These are phyloP conservation scores for Siniperca obscura DNA, from an alignment of 2,797 vertebrate species.

Conservation along the genomic window DNA sequence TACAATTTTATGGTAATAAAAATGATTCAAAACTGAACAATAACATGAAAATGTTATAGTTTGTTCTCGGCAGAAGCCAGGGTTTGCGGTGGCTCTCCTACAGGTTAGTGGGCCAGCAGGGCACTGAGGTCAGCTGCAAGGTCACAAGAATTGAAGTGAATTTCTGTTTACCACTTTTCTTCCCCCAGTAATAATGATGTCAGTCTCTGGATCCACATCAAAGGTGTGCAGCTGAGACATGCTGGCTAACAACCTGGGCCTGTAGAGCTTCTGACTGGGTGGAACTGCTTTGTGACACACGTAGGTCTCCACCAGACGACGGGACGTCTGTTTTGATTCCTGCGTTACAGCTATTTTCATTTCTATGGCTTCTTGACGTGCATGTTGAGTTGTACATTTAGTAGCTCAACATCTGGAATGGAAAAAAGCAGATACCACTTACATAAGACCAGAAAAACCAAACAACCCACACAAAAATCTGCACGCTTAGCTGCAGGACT, in stretches of 20 bases:
- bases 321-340: slow-evolving; percentile 8
- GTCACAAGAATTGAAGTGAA: slow-evolving; percentile 20
- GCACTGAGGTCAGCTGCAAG: not conserved
- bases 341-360: slow-evolving; percentile 38
- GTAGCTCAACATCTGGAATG: slow-evolving; percentile 70
- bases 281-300: slow-evolving; percentile 17
- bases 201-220: slow-evolving; percentile 48
- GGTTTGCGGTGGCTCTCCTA: not conserved
- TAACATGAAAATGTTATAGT: not conserved
- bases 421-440: slow-evolving; percentile 71
- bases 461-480: slow-evolving; percentile 48
- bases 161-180: slow-evolving; percentile 25
- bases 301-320: not conserved
- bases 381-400: slow-evolving; percentile 38
- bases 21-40: not conserved
- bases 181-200: slow-evolving; percentile 45
- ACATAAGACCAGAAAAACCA: slow-evolving; percentile 56
- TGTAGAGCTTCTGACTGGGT: slow-evolving; percentile 1
- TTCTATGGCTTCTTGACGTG: slow-evolving; percentile 34
- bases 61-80: slow-evolving; percentile 11
- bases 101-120: not conserved
- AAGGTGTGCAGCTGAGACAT: slow-evolving; percentile 24
- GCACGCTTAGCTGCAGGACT: slow-evolving; percentile 23
- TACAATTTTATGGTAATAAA: not conserved
- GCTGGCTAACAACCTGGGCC: not conserved